Percentiles rank a stretch among this genome's conserved stretches.
Evolutionary conservation across 2,888 invertebrate species (phyloP).

Genomic region (Rhagophthalmus giganteus): DNA sequence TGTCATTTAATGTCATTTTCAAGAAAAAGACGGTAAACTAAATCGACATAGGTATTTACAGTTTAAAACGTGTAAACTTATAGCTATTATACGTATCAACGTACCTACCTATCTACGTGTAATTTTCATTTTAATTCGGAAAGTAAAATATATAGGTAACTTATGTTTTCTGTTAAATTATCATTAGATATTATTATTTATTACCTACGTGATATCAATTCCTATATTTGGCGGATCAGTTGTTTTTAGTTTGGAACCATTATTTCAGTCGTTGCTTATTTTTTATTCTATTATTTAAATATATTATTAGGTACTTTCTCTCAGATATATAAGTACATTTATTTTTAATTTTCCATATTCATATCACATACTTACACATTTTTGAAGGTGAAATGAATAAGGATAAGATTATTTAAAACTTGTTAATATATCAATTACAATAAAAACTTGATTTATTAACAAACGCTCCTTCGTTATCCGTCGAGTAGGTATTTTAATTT

Average conservation of each 20-base stretch:
- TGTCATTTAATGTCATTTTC: too few relatives aligned
- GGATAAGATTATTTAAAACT: conserved; percentile 4
- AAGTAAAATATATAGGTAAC: too few relatives aligned
- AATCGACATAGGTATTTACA: too few relatives aligned
- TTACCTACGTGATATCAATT: conserved; percentile 40
- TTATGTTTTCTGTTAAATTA: too few relatives aligned
- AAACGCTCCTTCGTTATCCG: not conserved
- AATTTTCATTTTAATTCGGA: too few relatives aligned
- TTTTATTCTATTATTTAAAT: conserved; percentile 10
- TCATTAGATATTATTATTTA: not conserved
- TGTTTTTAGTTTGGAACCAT: conserved; percentile 27
- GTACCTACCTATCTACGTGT: too few relatives aligned
- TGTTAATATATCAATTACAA: conserved; percentile 1
- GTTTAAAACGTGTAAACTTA: too few relatives aligned
- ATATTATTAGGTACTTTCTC: not conserved
- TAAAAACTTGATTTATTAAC: not conserved
- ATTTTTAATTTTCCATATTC: too few relatives aligned
- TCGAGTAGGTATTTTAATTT: not conserved
- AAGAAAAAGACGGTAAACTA: not conserved
- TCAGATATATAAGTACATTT: too few relatives aligned
- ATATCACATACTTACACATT: not conserved
- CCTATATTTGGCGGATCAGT: conserved; percentile 42
- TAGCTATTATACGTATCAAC: too few relatives aligned
- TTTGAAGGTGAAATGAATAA: too few relatives aligned
- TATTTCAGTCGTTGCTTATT: conserved; percentile 23